These are phyloP conservation scores for Spea multiplicata DNA, from an alignment of 2,113 vertebrate species.

Conservation along the genomic window DNA sequence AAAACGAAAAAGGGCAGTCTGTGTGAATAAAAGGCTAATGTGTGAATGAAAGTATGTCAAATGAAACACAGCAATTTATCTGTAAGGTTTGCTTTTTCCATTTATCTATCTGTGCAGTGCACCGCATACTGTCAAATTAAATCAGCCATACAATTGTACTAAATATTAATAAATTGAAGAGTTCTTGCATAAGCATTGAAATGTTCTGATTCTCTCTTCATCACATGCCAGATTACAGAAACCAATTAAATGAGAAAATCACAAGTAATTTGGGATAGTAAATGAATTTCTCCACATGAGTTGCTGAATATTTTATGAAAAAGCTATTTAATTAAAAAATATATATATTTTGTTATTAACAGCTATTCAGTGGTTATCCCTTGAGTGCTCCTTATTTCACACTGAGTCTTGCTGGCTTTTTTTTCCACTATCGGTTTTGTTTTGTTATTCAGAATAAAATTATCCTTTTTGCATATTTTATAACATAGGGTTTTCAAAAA, in stretches of 20 bases:
- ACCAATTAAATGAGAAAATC: slow-evolving; percentile 48
- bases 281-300: slow-evolving; percentile 44
- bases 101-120: slow-evolving; percentile 16
- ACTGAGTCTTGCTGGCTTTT: background rate
- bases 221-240: slow-evolving; percentile 44
- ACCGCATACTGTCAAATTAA: slow-evolving; percentile 32
- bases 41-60: slow-evolving; percentile 12
- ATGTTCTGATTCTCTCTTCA: slow-evolving; percentile 38
- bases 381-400: slow-evolving; percentile 25
- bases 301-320: slow-evolving; percentile 40
- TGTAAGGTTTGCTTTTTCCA: slow-evolving; percentile 7
- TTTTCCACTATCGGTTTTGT: slow-evolving; percentile 1
- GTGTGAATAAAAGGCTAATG: slow-evolving; percentile 21
- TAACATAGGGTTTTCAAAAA: too few species aligned
- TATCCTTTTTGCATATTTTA: background rate
- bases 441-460: slow-evolving; percentile 16
- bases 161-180: slow-evolving; percentile 43
- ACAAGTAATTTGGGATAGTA: slow-evolving; percentile 46
- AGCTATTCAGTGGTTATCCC: slow-evolving; percentile 32
- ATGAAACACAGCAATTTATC: slow-evolving; percentile 32
- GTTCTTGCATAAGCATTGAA: slow-evolving; percentile 18
- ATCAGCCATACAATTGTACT: slow-evolving; percentile 31
- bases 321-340: slow-evolving; percentile 46
- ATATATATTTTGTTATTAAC: slow-evolving; percentile 41
- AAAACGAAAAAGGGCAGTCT: background rate